Percentiles rank a stretch among this genome's conserved stretches.
Evolutionary conservation across 2,113 vertebrate genomes (phyloP).

Genomic region (Rhadina sibilatrix): DNA sequence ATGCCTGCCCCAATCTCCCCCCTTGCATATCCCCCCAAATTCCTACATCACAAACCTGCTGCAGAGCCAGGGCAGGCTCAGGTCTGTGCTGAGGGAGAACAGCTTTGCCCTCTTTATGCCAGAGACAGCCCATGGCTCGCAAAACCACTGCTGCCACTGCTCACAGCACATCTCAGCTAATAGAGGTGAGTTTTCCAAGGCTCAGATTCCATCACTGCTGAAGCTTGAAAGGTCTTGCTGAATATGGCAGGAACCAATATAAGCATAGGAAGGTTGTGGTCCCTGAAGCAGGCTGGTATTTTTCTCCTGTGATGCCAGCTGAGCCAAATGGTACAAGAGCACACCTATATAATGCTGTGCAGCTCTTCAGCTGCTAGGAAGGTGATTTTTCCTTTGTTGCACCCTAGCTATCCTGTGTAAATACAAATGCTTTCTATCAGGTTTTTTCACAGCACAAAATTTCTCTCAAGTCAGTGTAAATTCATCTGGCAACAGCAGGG

Average conservation of each 20-base stretch:
- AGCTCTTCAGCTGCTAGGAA: neutral
- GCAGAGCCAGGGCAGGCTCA: rapidly evolving
- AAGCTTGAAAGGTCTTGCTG: neutral
- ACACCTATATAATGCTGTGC: neutral
- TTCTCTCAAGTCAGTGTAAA: neutral
- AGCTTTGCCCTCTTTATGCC: rapidly evolving
- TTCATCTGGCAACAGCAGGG: neutral
- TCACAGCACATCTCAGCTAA: neutral
- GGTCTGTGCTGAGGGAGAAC: neutral
- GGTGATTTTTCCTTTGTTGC: neutral
- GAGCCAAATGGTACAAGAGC: neutral
- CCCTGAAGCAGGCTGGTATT: neutral
- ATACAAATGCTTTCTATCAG: neutral
- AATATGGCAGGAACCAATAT: neutral
- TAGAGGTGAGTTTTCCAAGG: neutral
- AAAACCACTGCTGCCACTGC: neutral
- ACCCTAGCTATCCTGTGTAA: neutral
- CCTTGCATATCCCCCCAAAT: neutral
- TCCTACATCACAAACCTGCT: rapidly evolving
- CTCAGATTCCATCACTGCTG: neutral
- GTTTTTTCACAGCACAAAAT: neutral
- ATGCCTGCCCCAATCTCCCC: rapidly evolving
- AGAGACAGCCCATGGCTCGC: rapidly evolving
- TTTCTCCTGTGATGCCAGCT: neutral
- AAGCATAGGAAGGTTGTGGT: neutral